Evolutionary conservation across 2,888 invertebrate species (phyloP).

Genomic region (Ganaspis brasiliensis): DNA sequence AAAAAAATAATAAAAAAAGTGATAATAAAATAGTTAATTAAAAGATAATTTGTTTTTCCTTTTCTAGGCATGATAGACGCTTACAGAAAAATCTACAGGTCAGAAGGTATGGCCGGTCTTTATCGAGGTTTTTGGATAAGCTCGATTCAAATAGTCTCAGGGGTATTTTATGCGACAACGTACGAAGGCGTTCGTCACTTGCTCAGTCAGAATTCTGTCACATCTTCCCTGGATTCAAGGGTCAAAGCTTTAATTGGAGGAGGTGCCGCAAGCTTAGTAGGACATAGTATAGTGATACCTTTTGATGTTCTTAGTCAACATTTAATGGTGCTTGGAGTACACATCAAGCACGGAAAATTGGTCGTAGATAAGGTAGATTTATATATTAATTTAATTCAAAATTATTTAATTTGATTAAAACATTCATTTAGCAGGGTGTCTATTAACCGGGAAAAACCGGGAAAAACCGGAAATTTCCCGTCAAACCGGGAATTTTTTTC

Average conservation of each 20-base stretch:
- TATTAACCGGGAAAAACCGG: too few species aligned
- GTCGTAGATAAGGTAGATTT: constrained; percentile 73
- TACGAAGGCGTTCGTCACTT: constrained; percentile 95
- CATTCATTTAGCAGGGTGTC: too few species aligned
- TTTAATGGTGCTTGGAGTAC: constrained; percentile 94
- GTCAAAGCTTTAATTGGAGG: constrained; percentile 93
- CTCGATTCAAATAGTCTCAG: constrained; percentile 91
- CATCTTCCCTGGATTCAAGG: constrained; percentile 83
- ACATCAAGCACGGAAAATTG: constrained; percentile 73
- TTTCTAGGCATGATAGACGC: constrained; percentile 94
- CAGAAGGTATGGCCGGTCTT: constrained; percentile 92
- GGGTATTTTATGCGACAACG: constrained; percentile 95
- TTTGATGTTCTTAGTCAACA: constrained; percentile 98
- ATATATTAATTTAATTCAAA: too few species aligned
- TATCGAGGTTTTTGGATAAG: constrained; percentile 98
- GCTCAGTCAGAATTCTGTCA: constrained; percentile 83
- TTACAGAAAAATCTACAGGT: constrained; percentile 90
- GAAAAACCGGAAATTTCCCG: too few species aligned
- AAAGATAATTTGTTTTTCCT: constrained; percentile 21
- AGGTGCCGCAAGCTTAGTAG: constrained; percentile 94
- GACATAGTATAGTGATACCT: constrained; percentile 97
- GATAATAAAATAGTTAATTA: not conserved
- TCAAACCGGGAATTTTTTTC: too few species aligned
- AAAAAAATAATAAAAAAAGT: not conserved
- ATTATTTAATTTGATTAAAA: too few species aligned